Percentiles rank a stretch among this genome's conserved stretches.
phyloP scores from a whole-genome alignment of 2,113 vertebrate genomes.

The Mesoclemmys tuberculata region DNA sequence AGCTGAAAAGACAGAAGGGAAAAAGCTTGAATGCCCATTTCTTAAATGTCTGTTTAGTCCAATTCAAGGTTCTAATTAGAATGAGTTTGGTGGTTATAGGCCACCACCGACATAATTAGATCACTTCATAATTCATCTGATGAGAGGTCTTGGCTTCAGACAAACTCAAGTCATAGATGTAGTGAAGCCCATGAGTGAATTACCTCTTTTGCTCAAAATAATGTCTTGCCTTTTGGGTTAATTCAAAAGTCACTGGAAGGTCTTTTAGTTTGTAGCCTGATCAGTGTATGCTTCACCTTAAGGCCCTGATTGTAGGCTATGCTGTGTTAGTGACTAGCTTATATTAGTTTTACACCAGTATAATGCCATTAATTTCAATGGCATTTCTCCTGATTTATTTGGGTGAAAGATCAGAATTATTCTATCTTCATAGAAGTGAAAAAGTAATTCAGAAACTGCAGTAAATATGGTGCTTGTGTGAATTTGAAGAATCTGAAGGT shows the following conservation, averaged over 20 bases:
- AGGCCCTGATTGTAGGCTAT: not conserved
- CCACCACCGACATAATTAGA: not conserved
- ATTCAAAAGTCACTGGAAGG: not conserved
- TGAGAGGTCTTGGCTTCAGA: not conserved
- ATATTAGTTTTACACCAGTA: not conserved
- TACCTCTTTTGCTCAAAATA: not conserved
- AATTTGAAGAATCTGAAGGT: not conserved
- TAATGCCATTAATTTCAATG: not conserved
- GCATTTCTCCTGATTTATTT: not conserved
- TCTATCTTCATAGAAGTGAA: not conserved
- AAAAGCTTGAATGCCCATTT: not conserved
- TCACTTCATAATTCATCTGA: not conserved
- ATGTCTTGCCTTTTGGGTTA: not conserved
- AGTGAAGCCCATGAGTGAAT: not conserved
- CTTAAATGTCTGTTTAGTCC: not conserved
- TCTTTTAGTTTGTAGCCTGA: not conserved
- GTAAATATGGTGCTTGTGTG: not conserved
- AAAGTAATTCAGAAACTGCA: not conserved
- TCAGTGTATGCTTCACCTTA: not conserved
- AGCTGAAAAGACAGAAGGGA: not conserved
- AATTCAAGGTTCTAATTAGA: not conserved
- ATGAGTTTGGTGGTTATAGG: not conserved
- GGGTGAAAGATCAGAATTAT: not conserved
- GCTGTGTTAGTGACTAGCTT: not conserved
- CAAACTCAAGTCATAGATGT: accelerated